These are phyloP conservation scores for Cyclina sinensis DNA, from an alignment of 1,140 invertebrate genomes.

Conservation along the genomic window DNA sequence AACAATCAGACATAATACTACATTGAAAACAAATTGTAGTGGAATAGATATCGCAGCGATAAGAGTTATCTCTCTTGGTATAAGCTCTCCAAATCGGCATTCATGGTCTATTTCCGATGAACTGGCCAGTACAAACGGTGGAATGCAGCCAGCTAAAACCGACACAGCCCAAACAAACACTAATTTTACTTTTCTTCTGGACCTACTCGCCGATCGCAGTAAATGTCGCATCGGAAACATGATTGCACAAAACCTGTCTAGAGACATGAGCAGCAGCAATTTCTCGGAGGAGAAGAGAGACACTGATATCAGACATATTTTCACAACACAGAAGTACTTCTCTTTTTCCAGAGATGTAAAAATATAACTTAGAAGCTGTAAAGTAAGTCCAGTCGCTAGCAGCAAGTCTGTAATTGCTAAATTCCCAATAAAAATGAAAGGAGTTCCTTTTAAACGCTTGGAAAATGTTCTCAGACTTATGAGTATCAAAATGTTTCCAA, in stretches of 20 bases:
- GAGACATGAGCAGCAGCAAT: slow-evolving; percentile 2
- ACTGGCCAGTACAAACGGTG: background rate
- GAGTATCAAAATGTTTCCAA: slow-evolving; percentile 40
- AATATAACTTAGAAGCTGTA: background rate
- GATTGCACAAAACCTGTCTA: slow-evolving; percentile 52
- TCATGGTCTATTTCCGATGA: background rate
- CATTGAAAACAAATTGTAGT: background rate
- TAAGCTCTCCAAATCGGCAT: background rate
- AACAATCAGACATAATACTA: slow-evolving; percentile 8
- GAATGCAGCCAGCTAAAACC: background rate
- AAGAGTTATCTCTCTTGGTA: background rate
- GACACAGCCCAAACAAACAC: slow-evolving; percentile 11
- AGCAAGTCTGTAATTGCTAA: slow-evolving; percentile 25
- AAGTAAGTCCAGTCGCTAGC: slow-evolving; percentile 21
- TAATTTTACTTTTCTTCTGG: background rate
- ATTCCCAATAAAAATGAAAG: slow-evolving; percentile 24
- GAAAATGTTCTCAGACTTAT: slow-evolving; percentile 19
- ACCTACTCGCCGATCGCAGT: background rate
- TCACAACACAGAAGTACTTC: slow-evolving; percentile 3
- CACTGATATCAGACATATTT: background rate
- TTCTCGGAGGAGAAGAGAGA: background rate
- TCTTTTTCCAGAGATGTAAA: background rate
- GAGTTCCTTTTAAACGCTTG: slow-evolving; percentile 27
- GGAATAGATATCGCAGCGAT: background rate
- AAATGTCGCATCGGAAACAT: slow-evolving; percentile 50